These are phyloP conservation scores for Ispidina picta DNA, from an alignment of 2,797 vertebrate genomes.

Conservation along the genomic window DNA sequence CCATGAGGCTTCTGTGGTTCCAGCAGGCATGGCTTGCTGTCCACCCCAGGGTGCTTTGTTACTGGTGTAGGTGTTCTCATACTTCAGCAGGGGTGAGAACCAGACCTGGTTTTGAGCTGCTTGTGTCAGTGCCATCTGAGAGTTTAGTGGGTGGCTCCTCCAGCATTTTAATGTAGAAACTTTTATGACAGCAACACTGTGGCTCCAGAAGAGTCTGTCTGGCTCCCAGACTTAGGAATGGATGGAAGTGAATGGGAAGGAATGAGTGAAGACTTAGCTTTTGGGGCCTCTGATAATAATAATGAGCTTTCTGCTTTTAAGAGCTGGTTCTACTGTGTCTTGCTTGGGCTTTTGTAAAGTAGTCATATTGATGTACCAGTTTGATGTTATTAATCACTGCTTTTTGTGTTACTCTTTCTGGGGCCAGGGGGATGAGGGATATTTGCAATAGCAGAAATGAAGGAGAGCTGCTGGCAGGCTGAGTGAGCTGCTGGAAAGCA, in stretches of 20 bases:
- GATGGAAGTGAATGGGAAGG: neutral
- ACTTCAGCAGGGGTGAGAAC: neutral
- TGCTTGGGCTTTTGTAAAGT: neutral
- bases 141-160: neutral
- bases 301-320: neutral
- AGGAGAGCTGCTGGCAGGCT: neutral
- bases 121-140: neutral
- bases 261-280: neutral
- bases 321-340: neutral
- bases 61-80: neutral
- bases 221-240: neutral
- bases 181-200: neutral
- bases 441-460: neutral
- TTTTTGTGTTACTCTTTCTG: neutral
- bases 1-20: neutral
- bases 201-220: neutral
- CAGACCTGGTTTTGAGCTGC: neutral
- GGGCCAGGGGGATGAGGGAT: neutral
- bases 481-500: neutral
- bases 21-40: neutral
- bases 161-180: neutral
- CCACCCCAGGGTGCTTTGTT: neutral
- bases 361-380: neutral
- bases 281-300: neutral
- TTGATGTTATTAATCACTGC: neutral